A percentile compares a stretch with the other conserved stretches of the same genome.
These are phyloP conservation scores for Hydropsyche tenuis DNA, from an alignment of 1,140 invertebrate genomes.

Conservation along the genomic window DNA sequence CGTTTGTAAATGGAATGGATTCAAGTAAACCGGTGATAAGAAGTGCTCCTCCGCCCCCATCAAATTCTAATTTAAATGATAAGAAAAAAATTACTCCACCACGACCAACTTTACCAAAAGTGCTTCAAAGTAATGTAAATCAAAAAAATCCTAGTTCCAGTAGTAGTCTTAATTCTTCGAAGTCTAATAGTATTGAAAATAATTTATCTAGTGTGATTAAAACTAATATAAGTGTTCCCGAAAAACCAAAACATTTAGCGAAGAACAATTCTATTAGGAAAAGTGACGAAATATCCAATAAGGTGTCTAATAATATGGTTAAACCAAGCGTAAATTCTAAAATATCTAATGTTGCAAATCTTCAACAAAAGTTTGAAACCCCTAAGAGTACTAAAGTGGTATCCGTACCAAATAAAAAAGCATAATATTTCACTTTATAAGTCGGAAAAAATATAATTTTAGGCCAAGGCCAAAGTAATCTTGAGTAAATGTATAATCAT, in stretches of 20 bases:
- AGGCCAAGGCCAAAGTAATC: neutral
- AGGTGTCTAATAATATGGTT: slow-evolving; percentile 16
- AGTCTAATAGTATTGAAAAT: slow-evolving; percentile 44
- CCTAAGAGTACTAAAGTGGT: slow-evolving; percentile 51
- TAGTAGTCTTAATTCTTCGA: slow-evolving; percentile 36
- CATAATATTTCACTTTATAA: neutral
- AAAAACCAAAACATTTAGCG: slow-evolving; percentile 32
- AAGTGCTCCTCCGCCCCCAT: slow-evolving; percentile 43
- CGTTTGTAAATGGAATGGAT: slow-evolving; percentile 1
- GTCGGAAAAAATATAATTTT: slow-evolving; percentile 32
- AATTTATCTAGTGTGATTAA: slow-evolving; percentile 36
- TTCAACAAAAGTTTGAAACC: slow-evolving; percentile 78
- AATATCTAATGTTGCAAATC: slow-evolving; percentile 72
- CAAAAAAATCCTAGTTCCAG: slow-evolving; percentile 38
- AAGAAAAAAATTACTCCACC: slow-evolving; percentile 45
- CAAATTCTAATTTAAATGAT: slow-evolving; percentile 29
- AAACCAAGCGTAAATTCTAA: slow-evolving; percentile 63
- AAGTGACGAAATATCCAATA: slow-evolving; percentile 30
- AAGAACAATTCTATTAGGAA: slow-evolving; percentile 27
- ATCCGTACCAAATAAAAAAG: slow-evolving; percentile 9
- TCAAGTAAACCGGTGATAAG: slow-evolving; percentile 35
- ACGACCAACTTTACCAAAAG: slow-evolving; percentile 45
- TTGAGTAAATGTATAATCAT: slow-evolving; percentile 1
- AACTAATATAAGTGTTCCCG: slow-evolving; percentile 28
- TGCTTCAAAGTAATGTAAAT: slow-evolving; percentile 35